Evolutionary conservation across 2,113 vertebrate genomes (phyloP), one percentile per base, ranked within the genome.

Genomic region (Pitta sordida): DNA sequence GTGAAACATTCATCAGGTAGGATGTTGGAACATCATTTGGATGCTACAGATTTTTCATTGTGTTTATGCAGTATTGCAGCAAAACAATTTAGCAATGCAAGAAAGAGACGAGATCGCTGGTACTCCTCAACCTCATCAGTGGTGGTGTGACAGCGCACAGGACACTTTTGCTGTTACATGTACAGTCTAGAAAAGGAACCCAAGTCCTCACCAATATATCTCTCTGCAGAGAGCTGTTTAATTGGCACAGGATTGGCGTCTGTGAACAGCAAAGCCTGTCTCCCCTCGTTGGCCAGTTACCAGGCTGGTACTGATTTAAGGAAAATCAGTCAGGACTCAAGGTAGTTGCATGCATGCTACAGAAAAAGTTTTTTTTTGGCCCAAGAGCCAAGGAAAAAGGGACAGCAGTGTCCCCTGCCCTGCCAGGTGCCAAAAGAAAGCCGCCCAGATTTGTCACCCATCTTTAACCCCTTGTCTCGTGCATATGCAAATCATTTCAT

Each of bases 141-240:
- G 44, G 48, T 19, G n/a, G 14, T 34, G 39, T 51, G 70, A 55
- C 26, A 69, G 69, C 3, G 32, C 30, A 39, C 24, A 14, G 24
- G 53, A 21, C 36, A 11, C 70, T 36, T 36, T 55, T 4, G 1
- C 58, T 53, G 44, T 41, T 36, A 12, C 15, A 1, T 2, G n/a
- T 15, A 10, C 9, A 1, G 34, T 16, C 0, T 0, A 77, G 63
- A 59, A 43, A 74, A 80, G 51, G 34, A 46, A 15, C 39, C 62
- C 37, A 13, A 14, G 6, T 52, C 21, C 65, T 68, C 26, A 32
- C 27, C 44, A 15, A 1, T 0, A 0, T 2, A 7, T 10, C 2
- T 8, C 48, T 60, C 71, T 74, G 46, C 64, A 73, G 59, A 36
- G 16, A 56, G 73, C 4, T 2, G 1, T 52, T 76, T 34, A 23